Percentiles rank a stretch among this genome's conserved stretches.
Evolutionary conservation across 2,797 vertebrate genomes (phyloP).

Genomic region (Monodelphis domestica): DNA sequence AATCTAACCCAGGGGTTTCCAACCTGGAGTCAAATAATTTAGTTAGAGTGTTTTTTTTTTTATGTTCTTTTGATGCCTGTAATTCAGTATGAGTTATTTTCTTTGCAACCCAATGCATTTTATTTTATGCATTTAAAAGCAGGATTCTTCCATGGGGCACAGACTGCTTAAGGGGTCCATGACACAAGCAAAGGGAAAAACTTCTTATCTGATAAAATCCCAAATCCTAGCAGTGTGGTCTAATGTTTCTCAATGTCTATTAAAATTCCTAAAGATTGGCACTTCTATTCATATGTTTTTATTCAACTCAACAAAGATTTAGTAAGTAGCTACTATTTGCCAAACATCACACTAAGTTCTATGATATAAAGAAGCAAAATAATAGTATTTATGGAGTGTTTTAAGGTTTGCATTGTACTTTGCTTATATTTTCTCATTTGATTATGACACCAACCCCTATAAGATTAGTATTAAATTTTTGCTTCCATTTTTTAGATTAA

Average conservation of each 20-base stretch:
- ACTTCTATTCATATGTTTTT: not conserved
- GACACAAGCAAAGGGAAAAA: not conserved
- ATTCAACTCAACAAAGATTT: not conserved
- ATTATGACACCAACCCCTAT: not conserved
- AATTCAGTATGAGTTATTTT: not conserved
- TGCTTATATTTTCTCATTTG: not conserved
- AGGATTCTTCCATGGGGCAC: not conserved
- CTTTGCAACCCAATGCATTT: not conserved
- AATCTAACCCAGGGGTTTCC: not conserved
- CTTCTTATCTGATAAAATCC: not conserved
- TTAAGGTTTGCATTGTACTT: not conserved
- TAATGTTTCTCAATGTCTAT: not conserved
- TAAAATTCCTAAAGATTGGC: not conserved
- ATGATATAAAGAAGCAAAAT: not conserved
- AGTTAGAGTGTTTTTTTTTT: not conserved
- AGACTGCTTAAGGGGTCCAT: not conserved
- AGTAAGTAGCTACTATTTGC: not conserved
- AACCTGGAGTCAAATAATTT: not conserved
- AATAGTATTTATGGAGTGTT: not conserved
- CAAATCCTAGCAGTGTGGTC: not conserved
- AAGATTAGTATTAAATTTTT: too few relatives aligned
- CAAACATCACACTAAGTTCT: not conserved
- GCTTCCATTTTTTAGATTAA: too few relatives aligned
- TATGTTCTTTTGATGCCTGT: not conserved
- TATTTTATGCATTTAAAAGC: not conserved